Evolutionary conservation across 2,888 invertebrate genomes (phyloP).

Genomic region (Cacoxenus indagator): DNA sequence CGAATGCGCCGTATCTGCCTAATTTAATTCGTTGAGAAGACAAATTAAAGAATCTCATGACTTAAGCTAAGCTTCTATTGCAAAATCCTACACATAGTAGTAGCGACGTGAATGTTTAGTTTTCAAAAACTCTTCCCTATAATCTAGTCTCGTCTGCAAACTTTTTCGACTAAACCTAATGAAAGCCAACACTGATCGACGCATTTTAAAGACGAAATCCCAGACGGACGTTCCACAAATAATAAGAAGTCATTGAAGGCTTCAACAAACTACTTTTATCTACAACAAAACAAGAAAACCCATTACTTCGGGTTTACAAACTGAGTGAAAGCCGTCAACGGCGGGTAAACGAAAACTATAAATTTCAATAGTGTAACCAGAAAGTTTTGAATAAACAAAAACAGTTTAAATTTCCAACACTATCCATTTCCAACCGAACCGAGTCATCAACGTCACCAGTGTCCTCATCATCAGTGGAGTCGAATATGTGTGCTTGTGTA

Average conservation of each 20-base stretch:
- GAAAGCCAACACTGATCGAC: no score
- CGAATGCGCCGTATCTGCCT: no score
- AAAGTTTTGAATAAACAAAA: slow-evolving; percentile 54
- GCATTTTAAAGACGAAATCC: no score
- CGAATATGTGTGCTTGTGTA: slow-evolving; percentile 1
- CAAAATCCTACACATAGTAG: no score
- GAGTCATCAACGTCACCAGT: slow-evolving; percentile 50
- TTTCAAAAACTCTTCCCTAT: no score
- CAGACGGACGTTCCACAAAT: neutral
- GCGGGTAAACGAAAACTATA: slow-evolving; percentile 43
- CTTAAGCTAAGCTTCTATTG: no score
- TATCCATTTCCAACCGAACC: neutral
- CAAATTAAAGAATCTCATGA: no score
- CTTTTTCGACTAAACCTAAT: no score
- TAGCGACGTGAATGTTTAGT: no score
- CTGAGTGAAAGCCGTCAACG: slow-evolving; percentile 43
- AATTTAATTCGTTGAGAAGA: no score
- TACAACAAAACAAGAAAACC: slow-evolving; percentile 47
- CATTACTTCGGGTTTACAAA: slow-evolving; percentile 47
- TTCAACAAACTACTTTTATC: slow-evolving; percentile 20
- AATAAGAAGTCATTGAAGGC: neutral
- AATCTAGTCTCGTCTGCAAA: no score
- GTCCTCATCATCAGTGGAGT: slow-evolving; percentile 12
- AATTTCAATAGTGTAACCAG: slow-evolving; percentile 44
- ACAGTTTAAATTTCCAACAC: slow-evolving; percentile 43